Evolutionary conservation across 2,888 invertebrate genomes (phyloP).

Genomic region (Ceratothoa steindachneri): DNA sequence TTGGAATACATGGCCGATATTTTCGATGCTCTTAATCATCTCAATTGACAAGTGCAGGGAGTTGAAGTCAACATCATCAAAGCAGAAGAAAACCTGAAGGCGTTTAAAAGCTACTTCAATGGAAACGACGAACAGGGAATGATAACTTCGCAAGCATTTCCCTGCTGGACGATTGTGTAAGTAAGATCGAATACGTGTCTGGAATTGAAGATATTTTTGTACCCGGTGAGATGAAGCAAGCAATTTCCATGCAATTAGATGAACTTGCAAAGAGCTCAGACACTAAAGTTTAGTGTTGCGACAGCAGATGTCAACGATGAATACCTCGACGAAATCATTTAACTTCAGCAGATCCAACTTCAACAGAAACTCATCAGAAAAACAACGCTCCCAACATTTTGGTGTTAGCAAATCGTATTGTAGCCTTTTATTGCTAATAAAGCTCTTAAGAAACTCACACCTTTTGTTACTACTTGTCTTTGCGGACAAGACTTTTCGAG

Average conservation of each 20-base stretch:
- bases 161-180: slow-evolving; percentile 20
- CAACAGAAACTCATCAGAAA: neutral
- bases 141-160: slow-evolving; percentile 28
- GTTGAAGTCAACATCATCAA: slow-evolving; percentile 21
- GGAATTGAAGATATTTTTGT: neutral
- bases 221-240: slow-evolving; percentile 9
- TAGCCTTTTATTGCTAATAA: neutral
- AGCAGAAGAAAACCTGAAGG: too few species aligned
- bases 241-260: slow-evolving; percentile 16
- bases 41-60: slow-evolving; percentile 27
- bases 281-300: neutral
- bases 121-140: slow-evolving; percentile 31
- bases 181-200: slow-evolving; percentile 19
- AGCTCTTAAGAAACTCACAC: neutral
- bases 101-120: slow-evolving; percentile 24
- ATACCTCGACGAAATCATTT: neutral
- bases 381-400: neutral
- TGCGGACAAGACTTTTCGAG: too few species aligned
- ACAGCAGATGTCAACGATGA: neutral
- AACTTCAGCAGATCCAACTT: neutral
- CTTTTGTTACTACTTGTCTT: neutral
- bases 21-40: slow-evolving; percentile 29
- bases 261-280: slow-evolving; percentile 9
- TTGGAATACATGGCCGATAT: slow-evolving; percentile 33
- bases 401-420: neutral